Base-by-base conservation (phyloP, 1,140 invertebrate species). In the Batillaria attramentaria region DNA sequence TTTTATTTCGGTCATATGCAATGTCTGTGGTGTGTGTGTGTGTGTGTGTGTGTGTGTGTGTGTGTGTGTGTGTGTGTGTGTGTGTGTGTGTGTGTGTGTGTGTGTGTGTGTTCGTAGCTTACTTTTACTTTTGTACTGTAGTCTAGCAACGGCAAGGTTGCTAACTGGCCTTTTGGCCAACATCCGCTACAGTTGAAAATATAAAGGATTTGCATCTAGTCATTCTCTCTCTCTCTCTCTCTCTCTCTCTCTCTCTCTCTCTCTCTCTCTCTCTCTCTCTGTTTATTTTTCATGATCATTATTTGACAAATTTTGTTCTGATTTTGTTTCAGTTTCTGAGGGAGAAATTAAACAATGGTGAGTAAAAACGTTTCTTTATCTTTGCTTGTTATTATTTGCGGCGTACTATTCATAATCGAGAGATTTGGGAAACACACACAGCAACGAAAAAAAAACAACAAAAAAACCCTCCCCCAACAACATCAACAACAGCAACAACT, bases 291-390 rank as follows among this genome's bases (percentile, higher is more conserved):
- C 6, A 62, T 62, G n/a, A 50, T 75, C 31, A 35, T 10, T 28
- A 46, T 43, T 46, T 37, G 24, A 13, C 43, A 37, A n/a, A 50
- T 37, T 78, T 39, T 72, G 8, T 37, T n/a, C 54, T 77, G 77
- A 73, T 68, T 57, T 62, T 39, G 69, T 85, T 85, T 79, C 84
- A 85, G 84, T 87, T 80, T 73, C 85, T 35, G 84, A 85, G 79
- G 81, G 81, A 31, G 84, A 85, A 83, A 85, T 84, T 62, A 81
- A 83, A 66, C 83, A 84, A 72, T 84, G 83, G 83, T 84, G 75
- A 78, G 83, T 18, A 10, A 62, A 62, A 62, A 16, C 20, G 31
- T n/a, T 16, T n/a, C 6, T 10, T n/a, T 10, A 28, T 62, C 20
- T 13, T n/a, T 13, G 35, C 18, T 33, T 35, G 28, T 24, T n/a